A percentile compares a stretch with the other conserved stretches of the same genome.
Evolutionary conservation across 2,888 invertebrate species (phyloP).

Genomic region (Sipha maydis): DNA sequence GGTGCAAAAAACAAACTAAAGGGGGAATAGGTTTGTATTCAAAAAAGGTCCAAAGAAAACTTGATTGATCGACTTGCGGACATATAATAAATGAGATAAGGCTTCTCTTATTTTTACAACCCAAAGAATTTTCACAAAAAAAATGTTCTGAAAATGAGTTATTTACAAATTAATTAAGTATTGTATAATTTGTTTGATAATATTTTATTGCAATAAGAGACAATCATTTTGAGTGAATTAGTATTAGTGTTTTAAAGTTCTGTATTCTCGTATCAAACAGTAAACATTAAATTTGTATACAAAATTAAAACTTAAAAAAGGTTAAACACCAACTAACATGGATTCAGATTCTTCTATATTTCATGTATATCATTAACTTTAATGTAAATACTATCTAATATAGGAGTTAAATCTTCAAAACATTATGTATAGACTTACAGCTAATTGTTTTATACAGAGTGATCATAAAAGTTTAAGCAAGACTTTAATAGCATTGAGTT

Average conservation of each 20-base stretch:
- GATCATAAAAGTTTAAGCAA: background rate
- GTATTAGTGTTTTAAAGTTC: background rate
- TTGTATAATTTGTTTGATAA: background rate
- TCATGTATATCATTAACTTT: too few relatives aligned
- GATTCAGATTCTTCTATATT: too few relatives aligned
- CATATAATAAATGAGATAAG: slow-evolving; percentile 18
- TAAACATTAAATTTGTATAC: too few relatives aligned
- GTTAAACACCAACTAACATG: too few relatives aligned
- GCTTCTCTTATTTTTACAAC: slow-evolving; percentile 1
- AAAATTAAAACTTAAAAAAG: too few relatives aligned
- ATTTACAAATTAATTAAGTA: background rate
- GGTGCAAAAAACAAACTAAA: slow-evolving; percentile 32
- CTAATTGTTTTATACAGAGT: background rate
- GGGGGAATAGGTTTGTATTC: slow-evolving; percentile 43
- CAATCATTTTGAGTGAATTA: background rate
- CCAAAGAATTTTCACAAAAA: background rate
- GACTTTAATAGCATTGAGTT: background rate
- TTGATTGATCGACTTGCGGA: slow-evolving; percentile 50
- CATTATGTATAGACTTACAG: background rate
- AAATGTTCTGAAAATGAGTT: too few relatives aligned
- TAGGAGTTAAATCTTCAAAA: background rate
- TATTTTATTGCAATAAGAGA: background rate
- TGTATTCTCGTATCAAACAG: background rate
- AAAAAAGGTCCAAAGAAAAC: slow-evolving; percentile 7
- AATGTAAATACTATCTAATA: background rate